Conservation (phyloP, 2,888 invertebrate genomes). For the Drosophila quinaria region DNA sequence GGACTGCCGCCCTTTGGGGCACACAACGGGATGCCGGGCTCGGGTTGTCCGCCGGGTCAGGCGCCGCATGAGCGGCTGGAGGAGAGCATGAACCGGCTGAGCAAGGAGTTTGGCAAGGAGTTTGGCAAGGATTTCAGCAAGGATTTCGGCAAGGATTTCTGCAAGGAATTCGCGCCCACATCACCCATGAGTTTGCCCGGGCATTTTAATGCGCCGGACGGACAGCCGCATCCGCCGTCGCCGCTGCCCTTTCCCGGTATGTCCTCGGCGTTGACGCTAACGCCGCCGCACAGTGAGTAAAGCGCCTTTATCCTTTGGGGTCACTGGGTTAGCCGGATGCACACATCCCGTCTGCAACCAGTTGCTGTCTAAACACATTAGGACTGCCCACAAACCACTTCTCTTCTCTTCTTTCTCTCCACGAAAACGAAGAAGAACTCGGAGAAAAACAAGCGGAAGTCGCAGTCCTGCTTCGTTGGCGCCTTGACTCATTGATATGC, state of each 20-base stretch:
- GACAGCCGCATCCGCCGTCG: constrained; percentile 87
- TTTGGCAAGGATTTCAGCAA: constrained; percentile 76
- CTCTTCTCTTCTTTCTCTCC: too few relatives aligned
- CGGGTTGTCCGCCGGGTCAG: constrained; percentile 65
- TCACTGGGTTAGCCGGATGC: constrained; percentile 63
- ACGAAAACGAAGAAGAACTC: background rate
- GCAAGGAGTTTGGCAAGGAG: constrained; percentile 84
- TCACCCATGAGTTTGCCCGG: constrained; percentile 86
- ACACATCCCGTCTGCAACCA: constrained; percentile 30
- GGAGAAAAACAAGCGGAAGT: constrained; percentile 29
- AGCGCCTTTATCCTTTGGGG: constrained; percentile 29
- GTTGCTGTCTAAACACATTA: constrained; percentile 26
- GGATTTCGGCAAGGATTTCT: constrained; percentile 58
- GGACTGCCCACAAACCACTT: background rate
- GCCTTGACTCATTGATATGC: constrained; percentile 15
- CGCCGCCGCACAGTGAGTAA: constrained; percentile 92
- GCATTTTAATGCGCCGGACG: constrained; percentile 86
- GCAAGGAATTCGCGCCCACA: constrained; percentile 78
- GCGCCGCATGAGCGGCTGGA: constrained; percentile 85
- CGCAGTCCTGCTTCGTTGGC: constrained; percentile 13
- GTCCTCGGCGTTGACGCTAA: constrained; percentile 90
- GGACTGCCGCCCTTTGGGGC: constrained; percentile 78
- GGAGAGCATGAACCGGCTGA: constrained; percentile 85
- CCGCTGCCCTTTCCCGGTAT: constrained; percentile 89
- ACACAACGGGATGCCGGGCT: constrained; percentile 58